Base-by-base conservation (phyloP, 1,140 invertebrate species). In the Drosophila takahashii region DNA sequence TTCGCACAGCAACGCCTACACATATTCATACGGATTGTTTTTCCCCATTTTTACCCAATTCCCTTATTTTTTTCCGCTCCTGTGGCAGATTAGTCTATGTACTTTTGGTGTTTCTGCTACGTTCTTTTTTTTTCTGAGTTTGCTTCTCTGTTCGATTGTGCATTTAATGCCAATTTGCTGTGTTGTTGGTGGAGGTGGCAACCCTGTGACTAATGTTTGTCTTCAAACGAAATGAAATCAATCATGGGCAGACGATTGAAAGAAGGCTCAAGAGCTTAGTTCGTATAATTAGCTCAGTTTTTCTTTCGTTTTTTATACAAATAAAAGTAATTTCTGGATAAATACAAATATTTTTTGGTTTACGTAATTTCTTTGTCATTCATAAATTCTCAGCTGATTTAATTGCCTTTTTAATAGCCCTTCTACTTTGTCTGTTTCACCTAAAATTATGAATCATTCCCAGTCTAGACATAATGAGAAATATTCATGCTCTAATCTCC, bases 101-200 rank as follows among this genome's bases (percentile, higher is more conserved):
- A 45, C 42, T 54, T 48, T 75, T 37, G 18, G 18, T 41, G 15
- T 65, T 37, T 44, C 48, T 70, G 39, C 10, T 32, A 39, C 50
- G 39, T 42, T 54, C 60, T 44, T 27, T 45, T 48, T 52, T 67
- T 54, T 34, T 42, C 44, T 34, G 44, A 58, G 56, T 65, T 42
- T 39, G 52, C 41, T 44, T 47, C 45, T 45, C 16, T 66, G 53
- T 83, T 87, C 75, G 70, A 87, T 87, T 87, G 75, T 72, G 83
- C 84, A 89, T 83, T 86, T 81, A 79, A 87, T 79, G 83, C 75
- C 84, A 83, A 79, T 76, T 81, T 78, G 65, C 57, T 59, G 64
- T 51, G 60, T 66, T 59, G 29, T 58, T 50, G 36, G 36, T 34
- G 44, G 56, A 39, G 39, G n/a, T 50, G 54, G 39, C 74, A 73